Conservation (phyloP, 2,888 invertebrate species). For the Netelia melanura region DNA sequence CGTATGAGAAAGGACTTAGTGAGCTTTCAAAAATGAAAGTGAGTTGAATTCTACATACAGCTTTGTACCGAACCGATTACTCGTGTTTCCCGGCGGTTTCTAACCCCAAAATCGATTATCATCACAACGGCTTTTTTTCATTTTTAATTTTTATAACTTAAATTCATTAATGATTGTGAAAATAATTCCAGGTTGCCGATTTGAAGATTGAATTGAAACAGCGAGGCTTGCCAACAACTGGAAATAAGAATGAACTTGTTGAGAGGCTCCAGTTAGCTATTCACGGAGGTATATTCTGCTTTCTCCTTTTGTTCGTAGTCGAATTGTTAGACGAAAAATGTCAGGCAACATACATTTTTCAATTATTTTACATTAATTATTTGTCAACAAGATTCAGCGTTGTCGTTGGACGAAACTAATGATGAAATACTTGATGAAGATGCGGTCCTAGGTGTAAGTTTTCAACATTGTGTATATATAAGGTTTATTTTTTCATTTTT, state of each 20-base stretch:
- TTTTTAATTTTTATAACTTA: constrained; percentile 18
- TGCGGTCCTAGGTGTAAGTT: constrained; percentile 86
- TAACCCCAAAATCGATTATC: constrained; percentile 70
- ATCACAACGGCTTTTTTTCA: constrained; percentile 11
- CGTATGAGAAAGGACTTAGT: constrained; percentile 82
- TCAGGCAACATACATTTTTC: constrained; percentile 7
- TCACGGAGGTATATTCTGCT: constrained; percentile 81
- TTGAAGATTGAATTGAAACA: constrained; percentile 93
- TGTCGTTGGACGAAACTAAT: constrained; percentile 86
- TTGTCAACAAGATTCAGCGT: constrained; percentile 78
- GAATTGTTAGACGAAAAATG: constrained; percentile 27
- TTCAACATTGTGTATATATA: background rate
- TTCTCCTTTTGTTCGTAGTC: background rate
- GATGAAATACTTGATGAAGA: constrained; percentile 86
- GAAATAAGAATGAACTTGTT: constrained; percentile 93
- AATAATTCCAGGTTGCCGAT: constrained; percentile 91
- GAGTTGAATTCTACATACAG: constrained; percentile 33
- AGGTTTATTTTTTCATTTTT: constrained; percentile 15
- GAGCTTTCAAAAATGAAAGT: constrained; percentile 84
- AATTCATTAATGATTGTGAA: background rate
- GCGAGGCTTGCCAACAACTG: constrained; percentile 90
- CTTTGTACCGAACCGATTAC: background rate
- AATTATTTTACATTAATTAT: background rate
- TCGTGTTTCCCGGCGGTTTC: background rate
- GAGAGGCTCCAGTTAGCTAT: constrained; percentile 90